Evolutionary conservation across 1,140 invertebrate genomes (phyloP).

Genomic region (Bathynomus jamesi): DNA sequence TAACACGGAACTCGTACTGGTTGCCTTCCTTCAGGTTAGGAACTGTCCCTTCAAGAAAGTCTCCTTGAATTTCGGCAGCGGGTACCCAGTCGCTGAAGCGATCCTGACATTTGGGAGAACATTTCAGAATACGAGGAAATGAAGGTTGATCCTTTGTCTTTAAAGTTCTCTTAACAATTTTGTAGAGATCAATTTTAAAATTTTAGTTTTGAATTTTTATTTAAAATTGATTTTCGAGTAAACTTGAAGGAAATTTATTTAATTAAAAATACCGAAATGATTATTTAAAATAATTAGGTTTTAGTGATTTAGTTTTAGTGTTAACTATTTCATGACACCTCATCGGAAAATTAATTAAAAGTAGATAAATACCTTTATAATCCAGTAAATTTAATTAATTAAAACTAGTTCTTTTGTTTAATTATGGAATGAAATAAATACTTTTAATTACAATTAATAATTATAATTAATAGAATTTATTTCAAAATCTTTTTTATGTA

Average conservation of each 20-base stretch:
- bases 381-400: too few species aligned
- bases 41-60: conserved; percentile 65
- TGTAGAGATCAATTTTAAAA: neutral
- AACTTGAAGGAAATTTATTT: too few species aligned
- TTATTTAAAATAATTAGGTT: too few species aligned
- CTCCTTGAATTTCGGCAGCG: conserved; percentile 69
- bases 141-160: neutral
- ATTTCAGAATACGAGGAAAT: neutral
- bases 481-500: too few species aligned
- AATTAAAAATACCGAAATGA: too few species aligned
- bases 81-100: conserved; percentile 84
- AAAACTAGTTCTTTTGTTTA: neutral
- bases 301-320: too few species aligned
- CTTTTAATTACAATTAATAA: neutral
- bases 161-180: neutral
- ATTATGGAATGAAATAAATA: neutral
- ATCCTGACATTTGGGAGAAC: conserved; percentile 48
- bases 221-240: neutral
- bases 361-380: too few species aligned
- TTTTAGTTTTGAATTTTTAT: neutral
- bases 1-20: conserved; percentile 92
- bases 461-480: neutral
- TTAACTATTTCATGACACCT: too few species aligned
- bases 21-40: conserved; percentile 86
- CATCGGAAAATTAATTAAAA: too few species aligned